phyloP scores from a whole-genome alignment of 2,113 vertebrate genomes.

The Tetrao urogallus region DNA sequence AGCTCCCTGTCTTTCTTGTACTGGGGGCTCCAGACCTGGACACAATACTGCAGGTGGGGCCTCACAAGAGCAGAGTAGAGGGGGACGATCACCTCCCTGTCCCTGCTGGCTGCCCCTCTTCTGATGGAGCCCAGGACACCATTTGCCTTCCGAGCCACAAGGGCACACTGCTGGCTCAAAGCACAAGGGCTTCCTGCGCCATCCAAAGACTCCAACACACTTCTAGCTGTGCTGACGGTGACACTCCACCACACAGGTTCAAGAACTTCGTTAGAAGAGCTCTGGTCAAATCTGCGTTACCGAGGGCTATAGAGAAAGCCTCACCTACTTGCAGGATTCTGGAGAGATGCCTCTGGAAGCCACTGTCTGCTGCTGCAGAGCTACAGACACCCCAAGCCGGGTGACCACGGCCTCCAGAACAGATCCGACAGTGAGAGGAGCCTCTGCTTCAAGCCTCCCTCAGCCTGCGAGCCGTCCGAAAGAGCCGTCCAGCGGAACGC shows the following conservation, averaged over 20 bases:
- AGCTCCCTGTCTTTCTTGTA: no score
- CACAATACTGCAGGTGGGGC: no score
- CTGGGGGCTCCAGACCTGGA: no score
- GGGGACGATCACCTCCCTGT: no score
- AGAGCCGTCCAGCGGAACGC: neutral
- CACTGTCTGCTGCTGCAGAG: neutral
- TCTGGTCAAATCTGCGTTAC: neutral
- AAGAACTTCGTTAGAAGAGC: neutral
- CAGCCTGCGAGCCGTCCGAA: neutral
- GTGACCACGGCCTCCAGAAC: neutral
- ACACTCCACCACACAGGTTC: fast-evolving
- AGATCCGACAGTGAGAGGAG: neutral
- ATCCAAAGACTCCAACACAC: neutral
- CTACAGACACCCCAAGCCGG: neutral
- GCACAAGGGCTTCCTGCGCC: fast-evolving
- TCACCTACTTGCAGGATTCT: conserved; percentile 31
- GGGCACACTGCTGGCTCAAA: neutral
- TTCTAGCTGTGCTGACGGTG: neutral
- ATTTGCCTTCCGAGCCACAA: no score
- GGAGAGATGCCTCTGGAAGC: neutral
- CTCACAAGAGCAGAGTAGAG: no score
- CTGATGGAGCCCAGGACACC: no score
- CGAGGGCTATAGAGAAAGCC: neutral
- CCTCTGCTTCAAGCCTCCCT: neutral
- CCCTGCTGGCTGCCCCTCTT: no score